Evolutionary conservation across 1,140 invertebrate species (phyloP), one percentile per base, ranked within the genome.

Genomic region (Aporrectodea caliginosa): DNA sequence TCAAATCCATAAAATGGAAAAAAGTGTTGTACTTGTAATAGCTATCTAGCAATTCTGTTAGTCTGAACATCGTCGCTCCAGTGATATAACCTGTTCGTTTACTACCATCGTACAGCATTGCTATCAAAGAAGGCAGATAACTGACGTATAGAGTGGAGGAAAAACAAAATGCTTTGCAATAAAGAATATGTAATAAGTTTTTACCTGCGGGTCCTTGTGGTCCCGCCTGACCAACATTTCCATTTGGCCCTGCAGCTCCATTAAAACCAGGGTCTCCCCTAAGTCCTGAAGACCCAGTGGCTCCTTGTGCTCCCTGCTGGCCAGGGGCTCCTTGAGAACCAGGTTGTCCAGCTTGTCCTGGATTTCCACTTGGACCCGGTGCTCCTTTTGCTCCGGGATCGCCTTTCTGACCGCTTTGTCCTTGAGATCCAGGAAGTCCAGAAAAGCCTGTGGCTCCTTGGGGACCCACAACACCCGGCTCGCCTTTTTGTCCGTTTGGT

Each of bases 381-480:
- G 27, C 14, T 6, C 70, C 70, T 32, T 27, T 72, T 2, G 6
- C 14, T 29, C 70, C 70, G 6, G 70, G n/a, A n/a, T 72, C 70
- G 2, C 70, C 70, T 72, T 27, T 27, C 70, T 72, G 70, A 32
- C 70, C 70, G 22, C 6, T 6, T 27, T 12, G 2, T 74, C 33
- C 76, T 31, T 27, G 16, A 14, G n/a, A 2, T 30, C 77, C 77
- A 29, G 77, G 30, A 34, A 34, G 31, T 75, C 77, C 77, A 2
- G 70, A 31, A 77, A n/a, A 32, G 33, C 77, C 77, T 34, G 68
- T 22, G 32, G 71, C 16, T n/a, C 77, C 77, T 16, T 69, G 22
- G 6, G 77, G 70, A 12, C 77, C 77, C 1, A 31, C 70, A 72
- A 72, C 27, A 72, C 31, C n/a, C 31, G n/a, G 43, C 6, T 58